Conservation (phyloP, 1,140 invertebrate genomes). For the Rhopalosiphum maidis region DNA sequence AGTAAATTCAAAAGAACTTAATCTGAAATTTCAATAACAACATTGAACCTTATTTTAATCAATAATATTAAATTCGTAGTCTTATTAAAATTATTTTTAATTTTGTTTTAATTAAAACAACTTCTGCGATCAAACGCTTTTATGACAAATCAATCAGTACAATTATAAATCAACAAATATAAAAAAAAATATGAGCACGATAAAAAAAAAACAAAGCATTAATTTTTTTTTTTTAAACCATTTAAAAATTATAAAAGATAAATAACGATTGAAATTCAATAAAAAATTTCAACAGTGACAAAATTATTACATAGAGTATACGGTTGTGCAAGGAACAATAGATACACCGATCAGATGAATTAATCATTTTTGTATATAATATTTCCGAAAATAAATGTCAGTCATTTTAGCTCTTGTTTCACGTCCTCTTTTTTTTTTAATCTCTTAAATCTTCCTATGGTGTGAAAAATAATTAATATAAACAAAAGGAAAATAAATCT, state of each 20-base stretch:
- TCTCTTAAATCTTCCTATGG: neutral
- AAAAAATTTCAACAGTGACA: neutral
- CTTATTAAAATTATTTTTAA: neutral
- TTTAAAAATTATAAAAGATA: neutral
- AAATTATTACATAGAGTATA: neutral
- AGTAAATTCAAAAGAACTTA: neutral
- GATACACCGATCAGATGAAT: neutral
- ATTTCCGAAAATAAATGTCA: neutral
- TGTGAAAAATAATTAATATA: constrained; percentile 9
- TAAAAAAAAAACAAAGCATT: neutral
- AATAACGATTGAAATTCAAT: neutral
- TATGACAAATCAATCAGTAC: neutral
- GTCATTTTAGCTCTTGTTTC: neutral
- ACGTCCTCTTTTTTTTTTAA: neutral
- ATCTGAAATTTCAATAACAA: neutral
- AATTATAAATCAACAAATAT: neutral
- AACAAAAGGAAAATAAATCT: constrained; percentile 15
- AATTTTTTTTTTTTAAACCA: neutral
- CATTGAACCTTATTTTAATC: neutral
- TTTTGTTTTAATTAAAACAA: neutral
- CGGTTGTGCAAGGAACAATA: neutral
- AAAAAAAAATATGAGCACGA: neutral
- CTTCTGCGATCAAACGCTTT: neutral
- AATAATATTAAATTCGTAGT: neutral
- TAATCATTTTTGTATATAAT: constrained; percentile 24